phyloP scores from a whole-genome alignment of 2,888 invertebrate genomes.

The Orthosia gothica region DNA sequence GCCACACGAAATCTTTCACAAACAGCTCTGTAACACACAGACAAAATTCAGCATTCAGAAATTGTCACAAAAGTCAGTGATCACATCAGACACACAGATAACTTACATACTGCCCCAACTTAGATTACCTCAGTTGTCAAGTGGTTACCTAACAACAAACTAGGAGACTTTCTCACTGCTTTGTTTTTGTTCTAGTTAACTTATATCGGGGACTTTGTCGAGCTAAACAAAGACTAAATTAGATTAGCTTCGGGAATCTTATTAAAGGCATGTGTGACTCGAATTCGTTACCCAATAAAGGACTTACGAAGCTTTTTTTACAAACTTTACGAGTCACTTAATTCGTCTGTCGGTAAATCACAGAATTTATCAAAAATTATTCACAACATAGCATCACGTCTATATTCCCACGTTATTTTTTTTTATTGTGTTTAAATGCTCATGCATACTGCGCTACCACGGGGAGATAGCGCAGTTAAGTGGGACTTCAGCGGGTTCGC shows the following conservation, averaged over 20 bases:
- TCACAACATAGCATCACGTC: no score
- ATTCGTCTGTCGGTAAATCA: background rate
- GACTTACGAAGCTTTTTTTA: background rate
- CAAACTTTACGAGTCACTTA: background rate
- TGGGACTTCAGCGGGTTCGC: no score
- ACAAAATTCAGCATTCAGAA: background rate
- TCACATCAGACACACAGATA: background rate
- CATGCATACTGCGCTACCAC: no score
- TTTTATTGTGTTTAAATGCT: no score
- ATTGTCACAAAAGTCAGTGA: background rate
- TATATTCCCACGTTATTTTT: no score
- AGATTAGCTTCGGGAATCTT: slow-evolving; percentile 7
- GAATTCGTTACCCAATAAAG: background rate
- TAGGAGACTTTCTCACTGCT: background rate
- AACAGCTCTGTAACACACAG: background rate
- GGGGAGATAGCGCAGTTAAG: no score
- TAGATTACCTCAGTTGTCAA: slow-evolving; percentile 43
- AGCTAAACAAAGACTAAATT: slow-evolving; percentile 21
- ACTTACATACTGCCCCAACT: slow-evolving; percentile 28
- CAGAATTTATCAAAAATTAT: background rate
- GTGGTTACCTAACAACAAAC: slow-evolving; percentile 16
- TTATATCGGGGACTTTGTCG: slow-evolving; percentile 23
- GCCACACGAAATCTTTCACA: background rate
- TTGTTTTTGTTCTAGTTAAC: slow-evolving; percentile 19
- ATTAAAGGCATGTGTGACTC: slow-evolving; percentile 23